phyloP scores from a whole-genome alignment of 2,888 invertebrate genomes.

The Standfussiana lucernea region DNA sequence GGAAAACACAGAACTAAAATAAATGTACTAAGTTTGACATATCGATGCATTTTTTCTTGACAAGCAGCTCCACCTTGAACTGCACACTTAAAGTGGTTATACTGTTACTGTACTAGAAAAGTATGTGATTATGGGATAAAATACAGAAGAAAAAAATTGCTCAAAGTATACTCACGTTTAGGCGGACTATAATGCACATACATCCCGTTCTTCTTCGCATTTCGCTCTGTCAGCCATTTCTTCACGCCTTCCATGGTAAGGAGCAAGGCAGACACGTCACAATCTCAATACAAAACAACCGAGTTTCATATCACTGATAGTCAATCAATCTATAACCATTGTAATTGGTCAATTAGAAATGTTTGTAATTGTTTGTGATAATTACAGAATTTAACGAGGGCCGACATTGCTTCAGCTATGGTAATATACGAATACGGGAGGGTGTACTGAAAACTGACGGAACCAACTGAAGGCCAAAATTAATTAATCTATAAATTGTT shows the following conservation, averaged over 20 bases:
- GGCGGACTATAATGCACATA: conserved; percentile 92
- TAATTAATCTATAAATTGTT: neutral
- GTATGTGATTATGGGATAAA: neutral
- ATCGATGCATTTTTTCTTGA: too few relatives aligned
- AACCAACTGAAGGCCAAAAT: neutral
- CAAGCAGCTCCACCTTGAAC: too few relatives aligned
- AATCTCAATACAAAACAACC: conserved; percentile 24
- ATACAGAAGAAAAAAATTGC: neutral
- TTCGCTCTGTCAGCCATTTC: conserved; percentile 80
- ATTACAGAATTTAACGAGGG: neutral
- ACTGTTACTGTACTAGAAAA: neutral
- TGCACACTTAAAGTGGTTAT: too few relatives aligned
- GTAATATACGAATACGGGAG: neutral
- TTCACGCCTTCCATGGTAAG: conserved; percentile 82
- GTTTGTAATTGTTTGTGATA: conserved; percentile 16
- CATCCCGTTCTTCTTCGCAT: conserved; percentile 86
- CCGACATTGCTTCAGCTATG: neutral
- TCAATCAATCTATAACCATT: conserved; percentile 12
- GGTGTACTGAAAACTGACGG: conserved; percentile 8
- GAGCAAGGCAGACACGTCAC: conserved; percentile 19
- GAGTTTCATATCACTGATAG: conserved; percentile 1
- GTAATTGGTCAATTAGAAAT: conserved; percentile 6
- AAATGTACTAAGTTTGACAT: too few relatives aligned
- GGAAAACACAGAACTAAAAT: too few relatives aligned
- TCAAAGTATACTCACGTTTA: conserved; percentile 87